Evolutionary conservation across 2,113 vertebrate genomes (phyloP), one percentile per base, ranked within the genome.

Genomic region (Emydura subglobosa): DNA sequence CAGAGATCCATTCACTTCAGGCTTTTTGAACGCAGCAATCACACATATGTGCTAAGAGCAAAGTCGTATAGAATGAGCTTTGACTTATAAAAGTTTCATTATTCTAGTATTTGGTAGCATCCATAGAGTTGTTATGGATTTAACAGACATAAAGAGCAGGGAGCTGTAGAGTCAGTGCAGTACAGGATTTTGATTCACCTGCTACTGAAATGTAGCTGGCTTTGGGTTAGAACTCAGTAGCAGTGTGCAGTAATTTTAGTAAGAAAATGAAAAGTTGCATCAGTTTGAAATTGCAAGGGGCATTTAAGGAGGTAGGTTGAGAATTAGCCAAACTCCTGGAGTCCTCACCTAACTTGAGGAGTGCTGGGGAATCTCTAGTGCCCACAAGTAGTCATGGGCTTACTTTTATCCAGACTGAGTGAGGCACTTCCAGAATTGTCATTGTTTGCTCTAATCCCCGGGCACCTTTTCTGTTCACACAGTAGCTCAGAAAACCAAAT

Each of bases 121-220:
- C 44, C 79, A 42, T 85, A 86, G n/a, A 85, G 91, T 19, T 88
- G 22, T 51, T 54, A n/a, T 5, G 53, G 91, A 92, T 85, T 91
- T 94, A 82, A 85, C 65, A 34, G 83, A 85, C 4, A 1, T 80
- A 47, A 27, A 47, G 74, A 78, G 22, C 24, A 25, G 6, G 44
- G 44, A 78, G 42, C 25, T 74, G 68, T 74, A 74, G 68, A 27
- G 11, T 44, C 39, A n/a, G 11, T 85, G 84, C 83, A 85, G 74
- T 54, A 42, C 34, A 59, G 85, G 83, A 85, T 91, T 78, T 79
- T 72, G 88, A 79, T 31, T 92, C 86, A 76, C 90, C 83, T 90
- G 25, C 12, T 78, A 78, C 74, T 16, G 65, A 96, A 92, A 85
- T 42, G 10, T 74, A 85, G 53, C 92, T 94, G 88, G 59, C 82